A percentile compares a stretch with the other conserved stretches of the same genome.
Evolutionary conservation across 2,113 vertebrate species (phyloP).

Genomic region (Xenopus borealis): DNA sequence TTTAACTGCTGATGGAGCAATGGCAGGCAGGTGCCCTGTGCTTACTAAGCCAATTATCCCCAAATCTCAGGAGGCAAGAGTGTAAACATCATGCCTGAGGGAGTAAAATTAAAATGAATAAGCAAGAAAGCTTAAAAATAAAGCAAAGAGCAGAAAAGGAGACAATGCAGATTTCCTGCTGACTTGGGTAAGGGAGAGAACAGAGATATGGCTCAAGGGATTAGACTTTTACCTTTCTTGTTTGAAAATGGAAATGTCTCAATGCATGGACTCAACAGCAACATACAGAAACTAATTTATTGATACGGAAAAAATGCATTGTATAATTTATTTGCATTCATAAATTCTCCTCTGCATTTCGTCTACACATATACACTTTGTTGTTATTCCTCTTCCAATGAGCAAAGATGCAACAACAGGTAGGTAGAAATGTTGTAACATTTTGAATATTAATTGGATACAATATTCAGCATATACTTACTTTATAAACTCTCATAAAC

Average conservation of each 20-base stretch:
- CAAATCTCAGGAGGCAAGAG: slow-evolving; percentile 16
- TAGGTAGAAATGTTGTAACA: no score
- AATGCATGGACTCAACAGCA: neutral
- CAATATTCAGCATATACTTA: no score
- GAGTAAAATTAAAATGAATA: slow-evolving; percentile 40
- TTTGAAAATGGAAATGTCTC: slow-evolving; percentile 16
- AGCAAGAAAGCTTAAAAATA: slow-evolving; percentile 42
- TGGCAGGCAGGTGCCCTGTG: slow-evolving; percentile 21
- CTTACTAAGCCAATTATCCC: slow-evolving; percentile 38
- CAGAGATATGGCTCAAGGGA: slow-evolving; percentile 2
- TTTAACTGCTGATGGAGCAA: slow-evolving; percentile 40
- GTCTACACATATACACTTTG: no score
- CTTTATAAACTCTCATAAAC: no score
- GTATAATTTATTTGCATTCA: neutral
- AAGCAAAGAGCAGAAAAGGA: slow-evolving; percentile 20
- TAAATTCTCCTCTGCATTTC: no score
- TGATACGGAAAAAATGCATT: neutral
- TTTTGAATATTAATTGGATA: no score
- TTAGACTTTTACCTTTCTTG: slow-evolving; percentile 5
- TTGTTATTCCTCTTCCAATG: no score
- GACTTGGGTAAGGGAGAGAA: slow-evolving; percentile 11
- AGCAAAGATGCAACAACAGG: no score
- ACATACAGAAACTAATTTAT: neutral
- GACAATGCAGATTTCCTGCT: slow-evolving; percentile 34
- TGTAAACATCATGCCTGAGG: slow-evolving; percentile 25